phyloP scores from a whole-genome alignment of 1,140 invertebrate species.

The Brachionus paranguensis region DNA sequence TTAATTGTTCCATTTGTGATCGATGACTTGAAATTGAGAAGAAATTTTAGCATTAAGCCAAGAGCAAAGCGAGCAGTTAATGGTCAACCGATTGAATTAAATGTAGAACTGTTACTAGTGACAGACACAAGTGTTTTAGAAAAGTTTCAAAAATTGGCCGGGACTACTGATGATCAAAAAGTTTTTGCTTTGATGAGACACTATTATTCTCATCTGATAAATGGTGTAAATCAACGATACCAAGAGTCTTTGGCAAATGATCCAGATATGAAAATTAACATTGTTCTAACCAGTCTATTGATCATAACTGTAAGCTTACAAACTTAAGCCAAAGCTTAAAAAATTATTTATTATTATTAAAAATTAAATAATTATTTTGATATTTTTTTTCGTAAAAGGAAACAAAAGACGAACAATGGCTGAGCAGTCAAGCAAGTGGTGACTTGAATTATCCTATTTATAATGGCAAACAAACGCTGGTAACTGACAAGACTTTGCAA shows the following conservation, averaged over 20 bases:
- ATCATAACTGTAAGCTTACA: not conserved
- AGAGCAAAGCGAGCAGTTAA: not conserved
- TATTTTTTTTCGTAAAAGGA: not conserved
- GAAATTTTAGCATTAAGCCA: not conserved
- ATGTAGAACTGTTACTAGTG: constrained; percentile 3
- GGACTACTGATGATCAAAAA: not conserved
- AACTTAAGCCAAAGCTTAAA: not conserved
- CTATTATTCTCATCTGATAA: constrained; percentile 30
- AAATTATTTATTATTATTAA: too few relatives aligned
- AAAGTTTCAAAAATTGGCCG: not conserved
- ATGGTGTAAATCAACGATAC: constrained; percentile 24
- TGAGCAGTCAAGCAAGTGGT: not conserved
- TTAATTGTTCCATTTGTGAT: not conserved
- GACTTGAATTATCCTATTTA: not conserved
- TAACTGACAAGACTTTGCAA: not conserved
- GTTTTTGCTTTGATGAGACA: not conserved
- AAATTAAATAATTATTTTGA: not conserved
- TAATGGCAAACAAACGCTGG: not conserved
- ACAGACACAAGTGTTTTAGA: not conserved
- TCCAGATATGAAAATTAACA: constrained; percentile 24
- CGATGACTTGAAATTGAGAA: not conserved
- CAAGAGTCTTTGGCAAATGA: not conserved
- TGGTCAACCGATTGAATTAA: not conserved
- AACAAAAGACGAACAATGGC: not conserved
- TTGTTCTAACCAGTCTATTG: not conserved